Base-by-base conservation (phyloP, 1,140 invertebrate species). In the Meloidogyne chitwoodi region DNA sequence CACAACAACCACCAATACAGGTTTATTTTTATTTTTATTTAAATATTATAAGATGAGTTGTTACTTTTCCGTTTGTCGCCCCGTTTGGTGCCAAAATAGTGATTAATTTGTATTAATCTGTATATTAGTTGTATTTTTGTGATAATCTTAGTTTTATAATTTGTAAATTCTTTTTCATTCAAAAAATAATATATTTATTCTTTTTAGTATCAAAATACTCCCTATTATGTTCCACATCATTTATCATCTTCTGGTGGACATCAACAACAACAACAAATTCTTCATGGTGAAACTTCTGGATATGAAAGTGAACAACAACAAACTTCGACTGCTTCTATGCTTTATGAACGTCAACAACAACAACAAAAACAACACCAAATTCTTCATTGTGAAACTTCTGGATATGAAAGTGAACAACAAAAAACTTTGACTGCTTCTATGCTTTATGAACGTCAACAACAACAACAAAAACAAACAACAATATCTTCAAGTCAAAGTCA, bases 1-100 rank as follows among this genome's bases (percentile, higher is more conserved):
- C 79, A 29, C 79, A 80, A 31, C 80, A 29, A n/a, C 79, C 77
- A 14, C 22, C 81, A 6, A 38, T 38, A 12, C 79, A 80, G 74
- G 80, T 78, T n/a, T 27, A 10, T 75, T 72, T 61, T 0, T 16
- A 29, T 65, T 77, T 76, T 12, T 14, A 74, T 24, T 74, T 3
- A 8, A 8, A 76, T 19, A 31, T 77, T 24, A 11, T 72, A 0
- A 56, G 6, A 22, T 72, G 8, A 11, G 26, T 75, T 16, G 22
- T 72, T n/a, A 11, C 22, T 24, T 19, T 24, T 16, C 1, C 12
- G 0, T n/a, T 72, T 72, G 6, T 44, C 61, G n/a, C n/a, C n/a
- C n/a, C n/a, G n/a, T n/a, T n/a, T n/a, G n/a, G n/a, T n/a, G n/a
- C n/a, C n/a, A n/a, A n/a, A n/a, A n/a, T n/a, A n/a, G n/a, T n/a